phyloP scores from a whole-genome alignment of 2,797 vertebrate species.

The Discoglossus pictus region DNA sequence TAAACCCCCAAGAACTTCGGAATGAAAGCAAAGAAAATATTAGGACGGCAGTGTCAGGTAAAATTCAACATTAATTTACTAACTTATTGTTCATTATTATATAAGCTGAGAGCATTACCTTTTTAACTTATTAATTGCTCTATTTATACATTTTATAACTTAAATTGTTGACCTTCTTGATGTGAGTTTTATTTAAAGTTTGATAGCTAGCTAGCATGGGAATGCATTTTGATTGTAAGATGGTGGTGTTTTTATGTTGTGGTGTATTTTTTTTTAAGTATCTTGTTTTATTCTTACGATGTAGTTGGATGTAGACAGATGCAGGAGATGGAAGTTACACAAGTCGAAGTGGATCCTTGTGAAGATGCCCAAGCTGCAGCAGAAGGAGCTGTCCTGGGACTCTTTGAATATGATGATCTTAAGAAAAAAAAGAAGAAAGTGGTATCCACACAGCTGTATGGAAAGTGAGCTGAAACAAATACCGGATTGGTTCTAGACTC shows the following conservation, averaged over 20 bases:
- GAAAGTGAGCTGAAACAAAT: constrained; percentile 73
- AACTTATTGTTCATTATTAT: too few relatives aligned
- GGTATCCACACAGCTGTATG: constrained; percentile 75
- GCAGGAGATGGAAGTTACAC: constrained; percentile 85
- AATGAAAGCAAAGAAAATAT: constrained; percentile 89
- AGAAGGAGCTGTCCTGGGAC: constrained; percentile 87
- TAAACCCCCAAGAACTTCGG: constrained; percentile 87
- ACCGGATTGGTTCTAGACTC: background rate
- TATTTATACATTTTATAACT: too few relatives aligned
- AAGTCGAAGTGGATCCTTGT: constrained; percentile 89
- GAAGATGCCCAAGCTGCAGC: constrained; percentile 90
- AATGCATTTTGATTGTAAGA: too few relatives aligned
- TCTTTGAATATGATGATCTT: constrained; percentile 87
- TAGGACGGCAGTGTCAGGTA: constrained; percentile 85
- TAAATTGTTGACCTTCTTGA: too few relatives aligned
- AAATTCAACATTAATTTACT: too few relatives aligned
- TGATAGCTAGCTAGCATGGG: too few relatives aligned
- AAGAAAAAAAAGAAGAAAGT: constrained; percentile 88
- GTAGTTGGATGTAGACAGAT: constrained; percentile 85
- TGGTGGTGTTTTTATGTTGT: too few relatives aligned
- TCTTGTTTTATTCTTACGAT: constrained; percentile 24
- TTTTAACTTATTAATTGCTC: too few relatives aligned
- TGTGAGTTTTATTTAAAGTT: too few relatives aligned
- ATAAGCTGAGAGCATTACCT: too few relatives aligned
- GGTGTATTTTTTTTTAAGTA: background rate